Conservation (phyloP, 2,113 vertebrate genomes). For the Thunnus thynnus region DNA sequence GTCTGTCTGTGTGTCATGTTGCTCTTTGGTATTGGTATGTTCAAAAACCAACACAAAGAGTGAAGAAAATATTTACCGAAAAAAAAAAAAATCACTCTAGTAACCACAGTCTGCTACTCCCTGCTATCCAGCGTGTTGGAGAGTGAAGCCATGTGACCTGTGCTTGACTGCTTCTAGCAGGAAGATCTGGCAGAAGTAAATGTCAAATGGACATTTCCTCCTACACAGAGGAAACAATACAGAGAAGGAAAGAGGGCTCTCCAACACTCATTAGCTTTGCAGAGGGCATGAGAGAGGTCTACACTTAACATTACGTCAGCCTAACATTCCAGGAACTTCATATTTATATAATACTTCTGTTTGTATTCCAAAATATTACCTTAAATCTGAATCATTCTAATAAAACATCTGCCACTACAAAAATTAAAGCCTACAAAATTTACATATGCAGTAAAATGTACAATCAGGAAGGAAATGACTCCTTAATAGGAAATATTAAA, state of each 20-base stretch:
- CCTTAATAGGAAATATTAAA: background rate
- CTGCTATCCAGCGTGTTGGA: background rate
- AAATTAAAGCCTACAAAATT: background rate
- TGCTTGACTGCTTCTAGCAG: slow-evolving; percentile 35
- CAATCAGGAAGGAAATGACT: background rate
- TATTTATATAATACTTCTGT: background rate
- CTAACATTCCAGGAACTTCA: background rate
- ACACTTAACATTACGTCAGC: background rate
- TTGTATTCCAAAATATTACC: background rate
- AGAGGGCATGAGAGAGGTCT: slow-evolving; percentile 37
- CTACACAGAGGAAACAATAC: slow-evolving; percentile 42
- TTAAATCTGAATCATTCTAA: background rate
- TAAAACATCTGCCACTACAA: background rate
- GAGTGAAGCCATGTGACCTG: slow-evolving; percentile 3
- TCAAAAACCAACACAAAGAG: no score
- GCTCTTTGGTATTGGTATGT: no score
- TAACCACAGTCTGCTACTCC: background rate
- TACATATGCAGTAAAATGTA: no score
- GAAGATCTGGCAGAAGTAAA: slow-evolving; percentile 44
- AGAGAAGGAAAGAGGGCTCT: slow-evolving; percentile 4
- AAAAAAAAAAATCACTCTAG: background rate
- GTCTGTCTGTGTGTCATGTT: no score
- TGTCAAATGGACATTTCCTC: slow-evolving; percentile 61
- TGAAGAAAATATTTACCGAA: no score
- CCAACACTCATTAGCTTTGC: background rate